Conservation (phyloP, 2,113 vertebrate genomes). For the Perca fluviatilis region DNA sequence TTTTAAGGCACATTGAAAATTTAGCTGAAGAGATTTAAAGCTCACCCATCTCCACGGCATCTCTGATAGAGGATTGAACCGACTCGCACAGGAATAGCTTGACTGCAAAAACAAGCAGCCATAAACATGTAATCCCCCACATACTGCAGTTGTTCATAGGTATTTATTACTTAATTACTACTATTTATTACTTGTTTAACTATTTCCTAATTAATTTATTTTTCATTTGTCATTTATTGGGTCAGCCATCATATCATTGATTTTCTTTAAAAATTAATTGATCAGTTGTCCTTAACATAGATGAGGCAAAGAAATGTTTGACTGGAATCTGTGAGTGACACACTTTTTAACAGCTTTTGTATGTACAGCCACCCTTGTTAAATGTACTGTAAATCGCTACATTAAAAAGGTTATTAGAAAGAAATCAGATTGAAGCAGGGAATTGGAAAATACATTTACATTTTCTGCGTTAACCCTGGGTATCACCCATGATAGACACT, state of each 20-base stretch:
- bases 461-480: background rate
- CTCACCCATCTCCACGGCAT: constrained; percentile 94
- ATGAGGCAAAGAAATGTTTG: background rate
- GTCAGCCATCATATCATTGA: background rate
- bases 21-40: constrained; percentile 16
- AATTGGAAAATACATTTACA: background rate
- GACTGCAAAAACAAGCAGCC: constrained; percentile 82
- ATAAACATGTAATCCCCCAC: background rate
- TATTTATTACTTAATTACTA: background rate
- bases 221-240: background rate
- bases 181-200: background rate
- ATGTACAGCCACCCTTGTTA: background rate
- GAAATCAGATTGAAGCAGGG: background rate
- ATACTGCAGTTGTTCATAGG: background rate
- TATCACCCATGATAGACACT: background rate
- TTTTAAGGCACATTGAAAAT: background rate
- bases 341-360: background rate
- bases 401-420: too few relatives aligned
- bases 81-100: constrained; percentile 94
- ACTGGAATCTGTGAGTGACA: background rate
- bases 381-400: background rate
- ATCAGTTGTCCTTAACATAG: background rate
- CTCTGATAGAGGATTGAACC: constrained; percentile 88
- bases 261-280: background rate
- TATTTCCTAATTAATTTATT: background rate